phyloP scores from a whole-genome alignment of 2,113 vertebrate species.

The Lamprotornis superbus region DNA sequence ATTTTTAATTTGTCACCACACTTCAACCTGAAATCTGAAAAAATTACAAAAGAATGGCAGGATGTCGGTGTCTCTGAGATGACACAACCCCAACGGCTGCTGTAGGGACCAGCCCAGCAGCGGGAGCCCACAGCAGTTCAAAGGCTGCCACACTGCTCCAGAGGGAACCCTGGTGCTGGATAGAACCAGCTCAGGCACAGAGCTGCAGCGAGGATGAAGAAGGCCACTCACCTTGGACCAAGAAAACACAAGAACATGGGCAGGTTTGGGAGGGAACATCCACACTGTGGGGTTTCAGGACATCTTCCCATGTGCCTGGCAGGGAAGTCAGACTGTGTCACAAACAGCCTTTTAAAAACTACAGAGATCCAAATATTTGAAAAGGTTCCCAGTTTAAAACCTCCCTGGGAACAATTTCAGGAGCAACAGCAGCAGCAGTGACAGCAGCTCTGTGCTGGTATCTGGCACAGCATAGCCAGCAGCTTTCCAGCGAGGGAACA shows the following conservation, averaged over 20 bases:
- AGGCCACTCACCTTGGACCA: rapidly evolving
- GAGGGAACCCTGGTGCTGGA: neutral
- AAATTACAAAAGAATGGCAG: constrained; percentile 48
- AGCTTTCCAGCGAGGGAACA: neutral
- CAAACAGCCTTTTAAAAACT: neutral
- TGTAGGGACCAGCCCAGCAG: neutral
- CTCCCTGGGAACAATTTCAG: rapidly evolving
- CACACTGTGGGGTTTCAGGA: rapidly evolving
- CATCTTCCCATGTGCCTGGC: rapidly evolving
- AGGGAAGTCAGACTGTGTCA: rapidly evolving
- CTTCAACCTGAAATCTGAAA: constrained; percentile 70
- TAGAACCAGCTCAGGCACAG: neutral
- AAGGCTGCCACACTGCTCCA: neutral
- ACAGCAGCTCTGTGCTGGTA: neutral
- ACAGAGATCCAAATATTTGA: neutral
- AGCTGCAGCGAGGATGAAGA: neutral
- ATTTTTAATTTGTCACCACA: constrained; percentile 81
- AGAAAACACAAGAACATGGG: neutral
- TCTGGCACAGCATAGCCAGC: rapidly evolving
- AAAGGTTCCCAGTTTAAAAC: neutral
- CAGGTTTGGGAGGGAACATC: neutral
- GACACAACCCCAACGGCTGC: neutral
- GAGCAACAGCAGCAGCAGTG: neutral
- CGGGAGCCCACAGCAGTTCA: rapidly evolving
- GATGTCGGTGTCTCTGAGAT: constrained; percentile 50